Percentiles rank a stretch among this genome's conserved stretches.
Conservation (phyloP, 2,797 vertebrate species). For the Tenualosa ilisha region DNA sequence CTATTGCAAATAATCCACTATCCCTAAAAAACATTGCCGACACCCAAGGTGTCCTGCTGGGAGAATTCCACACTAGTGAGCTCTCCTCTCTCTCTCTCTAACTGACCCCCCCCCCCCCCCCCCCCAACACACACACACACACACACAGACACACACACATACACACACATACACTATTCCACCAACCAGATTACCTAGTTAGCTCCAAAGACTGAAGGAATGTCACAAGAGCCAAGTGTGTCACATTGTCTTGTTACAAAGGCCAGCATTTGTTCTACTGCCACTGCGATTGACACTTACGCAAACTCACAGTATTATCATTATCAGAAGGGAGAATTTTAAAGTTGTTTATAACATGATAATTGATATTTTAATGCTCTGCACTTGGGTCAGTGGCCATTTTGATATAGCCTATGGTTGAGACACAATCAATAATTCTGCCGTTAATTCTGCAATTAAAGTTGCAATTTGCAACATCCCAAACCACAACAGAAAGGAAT, state of each 20-base stretch:
- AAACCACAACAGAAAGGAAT: not conserved
- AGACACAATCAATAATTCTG: not conserved
- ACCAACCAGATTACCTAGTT: slow-evolving; percentile 34
- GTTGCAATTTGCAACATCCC: not conserved
- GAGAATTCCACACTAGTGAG: slow-evolving; percentile 59
- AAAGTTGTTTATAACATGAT: not conserved
- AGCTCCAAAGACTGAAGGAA: slow-evolving; percentile 46
- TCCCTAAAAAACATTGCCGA: slow-evolving; percentile 53
- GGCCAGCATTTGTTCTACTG: slow-evolving; percentile 35
- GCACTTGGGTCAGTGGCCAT: not conserved
- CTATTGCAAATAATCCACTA: slow-evolving; percentile 43
- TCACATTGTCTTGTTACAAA: slow-evolving; percentile 40
- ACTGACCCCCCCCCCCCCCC: not conserved
- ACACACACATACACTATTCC: slow-evolving; percentile 36
- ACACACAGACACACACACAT: not conserved
- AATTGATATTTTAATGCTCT: not conserved
- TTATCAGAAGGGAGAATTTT: not conserved
- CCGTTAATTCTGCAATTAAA: not conserved
- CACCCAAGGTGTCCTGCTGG: slow-evolving; percentile 54
- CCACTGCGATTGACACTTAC: slow-evolving; percentile 15
- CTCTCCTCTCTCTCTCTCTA: slow-evolving; percentile 47
- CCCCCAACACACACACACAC: slow-evolving; percentile 33
- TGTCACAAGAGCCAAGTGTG: slow-evolving; percentile 44
- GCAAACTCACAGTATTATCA: not conserved
- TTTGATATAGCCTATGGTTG: not conserved